Percentiles rank a stretch among this genome's conserved stretches.
Evolutionary conservation across 1,140 invertebrate genomes (phyloP).

Genomic region (Conus betulinus): DNA sequence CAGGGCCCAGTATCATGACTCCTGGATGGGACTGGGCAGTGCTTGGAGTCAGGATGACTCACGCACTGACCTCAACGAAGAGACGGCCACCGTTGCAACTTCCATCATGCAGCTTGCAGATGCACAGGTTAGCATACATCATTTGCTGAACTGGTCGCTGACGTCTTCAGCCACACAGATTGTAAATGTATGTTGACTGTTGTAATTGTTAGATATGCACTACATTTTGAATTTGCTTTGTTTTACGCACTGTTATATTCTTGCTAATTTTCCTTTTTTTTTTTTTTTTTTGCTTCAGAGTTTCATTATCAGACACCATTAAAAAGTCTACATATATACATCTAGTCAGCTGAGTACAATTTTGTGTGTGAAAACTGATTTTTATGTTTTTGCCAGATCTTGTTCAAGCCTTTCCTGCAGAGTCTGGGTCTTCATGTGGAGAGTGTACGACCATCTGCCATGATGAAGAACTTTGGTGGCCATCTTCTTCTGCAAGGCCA

Average conservation of each 20-base stretch:
- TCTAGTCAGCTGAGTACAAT: not conserved
- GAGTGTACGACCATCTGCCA: slow-evolving; percentile 71
- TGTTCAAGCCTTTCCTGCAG: slow-evolving; percentile 74
- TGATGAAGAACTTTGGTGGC: slow-evolving; percentile 88
- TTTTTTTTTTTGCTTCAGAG: too few relatives aligned
- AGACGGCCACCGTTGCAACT: slow-evolving; percentile 63
- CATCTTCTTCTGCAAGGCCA: slow-evolving; percentile 91
- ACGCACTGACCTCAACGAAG: slow-evolving; percentile 64
- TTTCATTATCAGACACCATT: too few relatives aligned
- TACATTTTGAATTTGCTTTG: too few relatives aligned
- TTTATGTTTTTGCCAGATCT: slow-evolving; percentile 50
- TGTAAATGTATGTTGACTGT: too few relatives aligned
- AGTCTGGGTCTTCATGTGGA: slow-evolving; percentile 73
- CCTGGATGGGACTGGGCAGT: slow-evolving; percentile 64
- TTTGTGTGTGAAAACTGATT: not conserved
- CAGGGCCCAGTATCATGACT: slow-evolving; percentile 61
- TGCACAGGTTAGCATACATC: slow-evolving; percentile 51
- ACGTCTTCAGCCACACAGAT: too few relatives aligned
- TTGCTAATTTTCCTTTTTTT: too few relatives aligned
- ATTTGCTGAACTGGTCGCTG: too few relatives aligned
- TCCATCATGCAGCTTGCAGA: slow-evolving; percentile 72
- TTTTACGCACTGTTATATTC: too few relatives aligned
- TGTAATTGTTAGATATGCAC: too few relatives aligned
- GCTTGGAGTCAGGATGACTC: slow-evolving; percentile 72
- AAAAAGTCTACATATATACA: too few relatives aligned